Evolutionary conservation across 1,140 invertebrate species (phyloP), one percentile per base, ranked within the genome.

Genomic region (Cotesia chilonis): DNA sequence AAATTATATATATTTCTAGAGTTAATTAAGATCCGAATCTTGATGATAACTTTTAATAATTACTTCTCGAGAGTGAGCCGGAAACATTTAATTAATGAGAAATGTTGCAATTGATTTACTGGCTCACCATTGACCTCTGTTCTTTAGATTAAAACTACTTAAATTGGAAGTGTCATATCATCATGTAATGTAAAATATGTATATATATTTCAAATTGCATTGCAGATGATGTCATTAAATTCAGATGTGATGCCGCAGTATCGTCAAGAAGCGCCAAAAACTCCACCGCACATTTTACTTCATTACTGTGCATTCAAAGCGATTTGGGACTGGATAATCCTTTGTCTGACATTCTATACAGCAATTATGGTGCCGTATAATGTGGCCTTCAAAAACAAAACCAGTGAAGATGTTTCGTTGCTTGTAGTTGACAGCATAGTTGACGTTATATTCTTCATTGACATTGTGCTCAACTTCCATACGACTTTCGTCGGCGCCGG

Each of bases 351-450:
- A 76, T 99, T 99, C 91, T 99, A 99, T 90, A 99, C 98, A 72
- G 98, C 98, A 84, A 98, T 99, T 86, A 99, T 99, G 96, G 98
- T 99, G 79, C 98, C 98, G 71, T 99, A 98, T 90, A 99, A 99
- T 89, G 98, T 99, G 80, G 97, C 98, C 82, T 99, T 99, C 90
- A 98, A 98, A 89, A 99, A 98, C 88, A 99, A 99, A 89, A 98
- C 96, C 71, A 97, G 97, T 87, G 98, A 99, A 88, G 97, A 99
- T 87, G 96, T 99, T 61, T 96, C 95, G 73, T 91, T 99, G 60
- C 90, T 99, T 72, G 96, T 99, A 76, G 96, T 98, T 81, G 96
- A 98, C 87, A 98, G 96, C 75, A 99, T 99, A 80, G 98, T 99
- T 75, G 98, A 99, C 88, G 98, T 99, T 70, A 97, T 99, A 81